These are phyloP conservation scores for Lineus longissimus DNA, from an alignment of 1,140 invertebrate species.

Conservation along the genomic window DNA sequence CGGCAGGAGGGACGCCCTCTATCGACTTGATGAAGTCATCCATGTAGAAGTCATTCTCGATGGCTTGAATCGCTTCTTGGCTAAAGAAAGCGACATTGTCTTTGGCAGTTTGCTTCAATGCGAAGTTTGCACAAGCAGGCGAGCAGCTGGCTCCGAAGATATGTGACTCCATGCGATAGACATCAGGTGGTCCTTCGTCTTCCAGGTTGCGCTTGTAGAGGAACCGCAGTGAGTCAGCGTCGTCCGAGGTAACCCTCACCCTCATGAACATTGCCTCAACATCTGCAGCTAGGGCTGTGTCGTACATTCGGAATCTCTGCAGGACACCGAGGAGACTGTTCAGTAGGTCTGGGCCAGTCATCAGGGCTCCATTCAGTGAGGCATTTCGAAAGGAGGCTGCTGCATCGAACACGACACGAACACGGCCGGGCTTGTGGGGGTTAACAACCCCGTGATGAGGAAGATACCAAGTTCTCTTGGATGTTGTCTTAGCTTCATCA, in stretches of 20 bases:
- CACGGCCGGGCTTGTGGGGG: slow-evolving; percentile 4
- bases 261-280: not conserved
- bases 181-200: too few species aligned
- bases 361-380: slow-evolving; percentile 23
- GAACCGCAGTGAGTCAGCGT: too few species aligned
- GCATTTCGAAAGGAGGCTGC: slow-evolving; percentile 5
- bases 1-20: too few species aligned
- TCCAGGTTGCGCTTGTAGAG: too few species aligned
- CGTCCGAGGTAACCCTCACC: not conserved
- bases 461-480: not conserved
- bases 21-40: too few species aligned
- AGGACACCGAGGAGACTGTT: slow-evolving; percentile 20
- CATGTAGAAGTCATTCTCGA: too few species aligned
- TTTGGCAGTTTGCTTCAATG: too few species aligned
- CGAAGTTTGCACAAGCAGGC: too few species aligned
- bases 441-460: not conserved
- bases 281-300: slow-evolving; percentile 6
- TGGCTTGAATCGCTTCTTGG: too few species aligned
- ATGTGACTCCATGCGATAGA: too few species aligned
- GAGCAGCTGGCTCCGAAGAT: too few species aligned
- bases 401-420: slow-evolving; percentile 1
- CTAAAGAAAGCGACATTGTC: too few species aligned
- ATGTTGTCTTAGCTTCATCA: not conserved
- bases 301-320: not conserved
- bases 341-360: slow-evolving; percentile 42